Evolutionary conservation across 2,888 invertebrate species (phyloP).

Genomic region (Drosophila kuntzei): DNA sequence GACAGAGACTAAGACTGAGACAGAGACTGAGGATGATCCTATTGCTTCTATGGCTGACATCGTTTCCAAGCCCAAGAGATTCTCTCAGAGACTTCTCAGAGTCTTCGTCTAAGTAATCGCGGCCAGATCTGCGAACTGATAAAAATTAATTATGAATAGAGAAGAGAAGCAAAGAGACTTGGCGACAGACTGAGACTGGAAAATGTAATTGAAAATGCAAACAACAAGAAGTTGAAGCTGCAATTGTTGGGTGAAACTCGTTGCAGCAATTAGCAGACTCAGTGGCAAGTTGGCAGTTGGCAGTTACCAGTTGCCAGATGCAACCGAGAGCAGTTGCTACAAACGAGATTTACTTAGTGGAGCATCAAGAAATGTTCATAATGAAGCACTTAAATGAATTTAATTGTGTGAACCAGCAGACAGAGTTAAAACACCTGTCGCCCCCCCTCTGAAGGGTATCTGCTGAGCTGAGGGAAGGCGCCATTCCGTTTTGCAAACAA

Average conservation of each 20-base stretch:
- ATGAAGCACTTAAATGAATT: slow-evolving; percentile 82
- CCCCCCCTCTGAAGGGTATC: not conserved
- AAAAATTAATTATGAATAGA: slow-evolving; percentile 75
- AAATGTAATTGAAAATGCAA: slow-evolving; percentile 76
- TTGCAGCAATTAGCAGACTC: slow-evolving; percentile 69
- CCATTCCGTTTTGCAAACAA: slow-evolving; percentile 69
- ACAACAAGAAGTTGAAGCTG: slow-evolving; percentile 52
- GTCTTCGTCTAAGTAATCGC: slow-evolving; percentile 57
- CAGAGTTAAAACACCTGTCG: not conserved
- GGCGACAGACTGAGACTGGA: slow-evolving; percentile 11
- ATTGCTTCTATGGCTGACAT: slow-evolving; percentile 55
- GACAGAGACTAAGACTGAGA: not conserved
- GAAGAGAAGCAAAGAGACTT: slow-evolving; percentile 20
- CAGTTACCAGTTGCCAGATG: slow-evolving; percentile 26
- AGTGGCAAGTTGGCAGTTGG: slow-evolving; percentile 31
- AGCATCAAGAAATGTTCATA: slow-evolving; percentile 70
- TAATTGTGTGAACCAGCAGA: slow-evolving; percentile 75
- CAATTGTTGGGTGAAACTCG: slow-evolving; percentile 70
- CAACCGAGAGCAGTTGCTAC: slow-evolving; percentile 27
- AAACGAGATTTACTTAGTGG: slow-evolving; percentile 77
- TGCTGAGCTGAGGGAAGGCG: slow-evolving; percentile 38
- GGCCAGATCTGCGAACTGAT: slow-evolving; percentile 66
- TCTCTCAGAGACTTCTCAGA: slow-evolving; percentile 25
- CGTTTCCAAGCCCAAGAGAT: slow-evolving; percentile 56
- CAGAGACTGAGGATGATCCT: slow-evolving; percentile 2